Evolutionary conservation across 2,888 invertebrate genomes (phyloP).

Genomic region (Acanthoscelides obtectus): DNA sequence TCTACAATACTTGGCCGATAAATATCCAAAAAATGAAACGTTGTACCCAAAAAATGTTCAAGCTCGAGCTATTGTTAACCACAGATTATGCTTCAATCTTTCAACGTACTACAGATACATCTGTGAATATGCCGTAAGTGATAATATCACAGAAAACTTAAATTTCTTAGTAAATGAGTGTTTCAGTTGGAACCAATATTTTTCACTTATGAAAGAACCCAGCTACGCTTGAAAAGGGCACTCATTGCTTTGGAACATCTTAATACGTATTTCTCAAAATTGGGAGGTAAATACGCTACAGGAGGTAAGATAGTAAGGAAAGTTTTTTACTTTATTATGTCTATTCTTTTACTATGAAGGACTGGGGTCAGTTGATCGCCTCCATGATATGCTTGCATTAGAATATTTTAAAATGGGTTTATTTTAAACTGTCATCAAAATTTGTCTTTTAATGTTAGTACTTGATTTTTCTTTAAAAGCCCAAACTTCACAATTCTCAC

Average conservation of each 20-base stretch:
- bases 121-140: constrained; percentile 60
- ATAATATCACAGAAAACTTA: too few relatives aligned
- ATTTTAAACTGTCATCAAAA: too few relatives aligned
- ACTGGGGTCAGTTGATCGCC: too few relatives aligned
- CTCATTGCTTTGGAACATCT: constrained; percentile 62
- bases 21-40: constrained; percentile 60
- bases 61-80: constrained; percentile 70
- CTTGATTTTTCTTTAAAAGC: too few relatives aligned
- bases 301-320: constrained; percentile 47
- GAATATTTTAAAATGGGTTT: too few relatives aligned
- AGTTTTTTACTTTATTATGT: too few relatives aligned
- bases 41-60: constrained; percentile 70
- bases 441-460: too few relatives aligned
- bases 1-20: constrained; percentile 70
- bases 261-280: constrained; percentile 60
- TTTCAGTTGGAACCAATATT: constrained; percentile 70
- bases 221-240: constrained; percentile 63
- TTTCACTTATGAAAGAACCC: constrained; percentile 67
- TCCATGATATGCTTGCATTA: too few relatives aligned
- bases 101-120: constrained; percentile 70
- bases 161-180: too few relatives aligned
- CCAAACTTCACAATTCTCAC: too few relatives aligned
- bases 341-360: too few relatives aligned
- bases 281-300: constrained; percentile 62
- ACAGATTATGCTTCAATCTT: constrained; percentile 73